Conservation (phyloP, 2,113 vertebrate genomes). For the Prietella phreatophila region DNA sequence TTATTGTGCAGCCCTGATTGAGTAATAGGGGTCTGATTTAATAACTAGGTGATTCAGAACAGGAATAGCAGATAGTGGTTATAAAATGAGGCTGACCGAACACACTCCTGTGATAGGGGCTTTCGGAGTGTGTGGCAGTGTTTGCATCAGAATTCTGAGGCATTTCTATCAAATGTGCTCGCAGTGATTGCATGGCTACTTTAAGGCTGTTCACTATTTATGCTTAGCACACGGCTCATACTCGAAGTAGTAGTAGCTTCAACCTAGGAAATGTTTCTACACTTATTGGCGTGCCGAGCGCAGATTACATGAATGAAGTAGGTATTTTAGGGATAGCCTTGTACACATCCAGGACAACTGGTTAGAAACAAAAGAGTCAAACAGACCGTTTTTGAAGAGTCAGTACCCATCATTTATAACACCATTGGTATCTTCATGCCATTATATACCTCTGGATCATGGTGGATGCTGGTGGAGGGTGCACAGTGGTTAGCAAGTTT, state of each 20-base stretch:
- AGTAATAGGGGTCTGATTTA: conserved; percentile 22
- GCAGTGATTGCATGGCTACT: background rate
- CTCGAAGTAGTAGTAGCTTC: background rate
- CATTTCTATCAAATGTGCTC: background rate
- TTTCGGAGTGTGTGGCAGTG: conserved; percentile 1
- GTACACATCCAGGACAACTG: background rate
- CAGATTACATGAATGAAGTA: background rate
- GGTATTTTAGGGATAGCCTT: background rate
- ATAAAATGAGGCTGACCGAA: background rate
- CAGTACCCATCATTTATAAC: background rate
- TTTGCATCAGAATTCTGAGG: conserved; percentile 7
- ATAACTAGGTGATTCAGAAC: background rate
- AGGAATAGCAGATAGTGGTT: background rate
- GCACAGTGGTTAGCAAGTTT: no score
- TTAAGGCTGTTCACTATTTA: conserved; percentile 17
- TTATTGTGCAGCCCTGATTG: background rate
- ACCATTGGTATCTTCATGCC: background rate
- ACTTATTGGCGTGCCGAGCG: no score
- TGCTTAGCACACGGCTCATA: background rate
- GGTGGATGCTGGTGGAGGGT: no score
- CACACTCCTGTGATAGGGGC: background rate
- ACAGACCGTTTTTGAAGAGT: background rate
- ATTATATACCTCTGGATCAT: no score
- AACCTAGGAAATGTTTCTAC: background rate
- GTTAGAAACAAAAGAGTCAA: background rate